Evolutionary conservation across 2,113 vertebrate genomes (phyloP), one percentile per base, ranked within the genome.

Genomic region (Psittacula cyanocephala): DNA sequence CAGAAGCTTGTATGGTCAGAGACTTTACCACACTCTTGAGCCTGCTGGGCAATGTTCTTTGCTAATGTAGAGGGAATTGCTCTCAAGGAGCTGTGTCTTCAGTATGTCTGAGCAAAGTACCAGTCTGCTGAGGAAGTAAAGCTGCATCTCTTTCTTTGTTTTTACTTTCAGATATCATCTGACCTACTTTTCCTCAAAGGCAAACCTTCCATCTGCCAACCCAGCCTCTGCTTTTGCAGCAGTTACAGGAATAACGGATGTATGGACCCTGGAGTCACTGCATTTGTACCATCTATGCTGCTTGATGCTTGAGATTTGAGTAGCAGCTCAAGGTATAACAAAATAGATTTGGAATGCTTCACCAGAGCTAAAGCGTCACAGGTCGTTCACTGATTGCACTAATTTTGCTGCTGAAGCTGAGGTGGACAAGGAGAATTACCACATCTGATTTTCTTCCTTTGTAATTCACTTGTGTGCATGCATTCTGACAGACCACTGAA

Each of bases 111-210:
- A 85, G 50, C 55, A 47, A 80, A 80, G 27, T 12, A 65, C 35
- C 55, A 13, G 44, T 33, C 81, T 82, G 39, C n/a, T 46, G 50
- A 46, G 70, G 23, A 67, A 89, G 81, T 60, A 86, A 84, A 41
- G 22, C 37, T 39, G 11, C 71, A 69, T 41, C 76, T 86, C 28
- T 71, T 81, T n/a, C 29, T 93, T 29, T 57, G 11, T n/a, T 89
- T 78, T 70, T 81, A 70, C 47, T 71, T 65, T 78, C 47, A 67
- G 65, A 37, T 93, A 31, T 33, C 74, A 41, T n/a, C 82, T 88
- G 93, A 83, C 64, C 67, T 81, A 23, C 93, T 84, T 86, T 68
- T 92, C 55, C 81, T 82, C 64, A 81, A 71, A 93, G 68, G 81
- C 76, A 90, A 86, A 59, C 52, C 31, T 84, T 88, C 68, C 70